Base-by-base conservation (phyloP, 1,140 invertebrate species). In the Lordiphosa clarofinis region DNA sequence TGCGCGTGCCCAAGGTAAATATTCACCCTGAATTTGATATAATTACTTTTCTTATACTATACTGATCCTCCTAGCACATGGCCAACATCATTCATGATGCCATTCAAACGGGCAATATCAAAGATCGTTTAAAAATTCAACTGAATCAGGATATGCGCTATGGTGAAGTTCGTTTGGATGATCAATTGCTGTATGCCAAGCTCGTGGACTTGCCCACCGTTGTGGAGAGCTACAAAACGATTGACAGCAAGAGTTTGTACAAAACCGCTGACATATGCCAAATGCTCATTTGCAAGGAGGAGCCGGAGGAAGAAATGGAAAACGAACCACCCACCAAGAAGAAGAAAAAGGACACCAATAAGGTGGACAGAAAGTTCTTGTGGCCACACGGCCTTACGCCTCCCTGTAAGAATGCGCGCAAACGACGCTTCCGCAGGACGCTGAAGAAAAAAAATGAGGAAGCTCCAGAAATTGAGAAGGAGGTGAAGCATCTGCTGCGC, bases 391-490 rank as follows among this genome's bases (percentile, higher is more conserved):
- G 97, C 35, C 91, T 99, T 11, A 97, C 97, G 4, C 96, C 97
- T 2, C 96, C 98, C 2, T 91, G 97, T 15, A 99, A 99, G 90
- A 99, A 99, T 91, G 96, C 98, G 0, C 91, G 97, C 10, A 96
- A 96, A 72, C 91, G 96, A 64, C 92, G 98, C 67, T 99, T 99
- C 84, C 92, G 98, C 40, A 98, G 99, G 91, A 98, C 97, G 0
- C 90, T 99, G 10, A 97, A 97, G 86, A 99, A 99, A 90, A 99
- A 99, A 74, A 97, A 96, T 90, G 95, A 97, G 1, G 98, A 99
- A 90, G 96, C 97, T 42, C 97, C 97, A 1, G 98, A 99, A 91
- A 98, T 99, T 72, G 98, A 99, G 88, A 99, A 99, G 89, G 98
- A 99, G 91, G 94, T 96, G 0, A 98, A 98, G 89, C 90, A 97